Evolutionary conservation across 2,888 invertebrate genomes (phyloP).

Genomic region (Xestia rhomboidea): DNA sequence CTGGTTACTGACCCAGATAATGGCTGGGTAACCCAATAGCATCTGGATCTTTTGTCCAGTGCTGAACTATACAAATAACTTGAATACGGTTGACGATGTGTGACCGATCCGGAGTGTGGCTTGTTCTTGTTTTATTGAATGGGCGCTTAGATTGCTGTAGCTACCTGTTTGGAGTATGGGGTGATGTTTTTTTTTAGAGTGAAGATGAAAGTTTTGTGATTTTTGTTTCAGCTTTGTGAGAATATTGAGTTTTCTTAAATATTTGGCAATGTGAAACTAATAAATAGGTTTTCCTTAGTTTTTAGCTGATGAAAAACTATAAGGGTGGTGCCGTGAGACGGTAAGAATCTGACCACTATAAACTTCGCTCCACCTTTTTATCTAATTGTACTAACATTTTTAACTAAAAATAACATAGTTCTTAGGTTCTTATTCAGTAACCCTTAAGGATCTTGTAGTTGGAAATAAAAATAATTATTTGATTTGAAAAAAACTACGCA

Average conservation of each 20-base stretch:
- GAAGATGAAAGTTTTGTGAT: not conserved
- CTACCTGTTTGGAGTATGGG: constrained; percentile 66
- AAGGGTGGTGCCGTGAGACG: too few relatives aligned
- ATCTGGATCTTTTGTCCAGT: constrained; percentile 52
- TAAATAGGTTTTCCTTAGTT: too few relatives aligned
- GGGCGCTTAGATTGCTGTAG: constrained; percentile 76
- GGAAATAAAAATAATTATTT: too few relatives aligned
- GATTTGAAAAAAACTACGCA: not conserved
- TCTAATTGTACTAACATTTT: too few relatives aligned
- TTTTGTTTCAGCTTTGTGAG: not conserved
- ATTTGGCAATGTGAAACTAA: not conserved
- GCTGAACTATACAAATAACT: constrained; percentile 54
- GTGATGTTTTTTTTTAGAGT: constrained; percentile 50
- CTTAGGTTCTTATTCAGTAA: too few relatives aligned
- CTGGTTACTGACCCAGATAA: constrained; percentile 68
- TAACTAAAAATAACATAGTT: too few relatives aligned
- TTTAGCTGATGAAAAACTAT: too few relatives aligned
- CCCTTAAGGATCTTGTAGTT: too few relatives aligned
- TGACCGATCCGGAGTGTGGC: constrained; percentile 82
- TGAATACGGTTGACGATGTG: constrained; percentile 80
- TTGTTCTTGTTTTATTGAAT: constrained; percentile 83
- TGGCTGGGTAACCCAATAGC: constrained; percentile 63
- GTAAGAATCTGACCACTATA: too few relatives aligned
- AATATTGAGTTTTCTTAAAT: not conserved
- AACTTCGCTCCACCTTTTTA: too few relatives aligned